These are phyloP conservation scores for Frieseomelitta varia DNA, from an alignment of 1,140 invertebrate species.

Conservation along the genomic window DNA sequence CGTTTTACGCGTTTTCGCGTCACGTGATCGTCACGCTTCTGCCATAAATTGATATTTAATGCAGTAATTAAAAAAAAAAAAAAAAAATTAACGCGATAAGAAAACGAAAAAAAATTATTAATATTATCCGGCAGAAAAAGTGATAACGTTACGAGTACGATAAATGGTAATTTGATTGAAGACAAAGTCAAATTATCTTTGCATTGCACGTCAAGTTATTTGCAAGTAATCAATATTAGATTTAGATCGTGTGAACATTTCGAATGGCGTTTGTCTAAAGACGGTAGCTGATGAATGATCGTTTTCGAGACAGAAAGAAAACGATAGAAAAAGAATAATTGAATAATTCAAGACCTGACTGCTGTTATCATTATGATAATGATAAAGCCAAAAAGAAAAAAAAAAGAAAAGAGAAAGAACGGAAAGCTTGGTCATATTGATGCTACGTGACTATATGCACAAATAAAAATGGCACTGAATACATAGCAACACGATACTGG, in stretches of 20 bases:
- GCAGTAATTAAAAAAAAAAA: too few species aligned
- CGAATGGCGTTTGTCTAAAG: not conserved
- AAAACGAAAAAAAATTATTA: not conserved
- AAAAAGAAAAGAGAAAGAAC: not conserved
- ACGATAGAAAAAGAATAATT: not conserved
- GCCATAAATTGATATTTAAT: not conserved
- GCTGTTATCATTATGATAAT: constrained; percentile 2
- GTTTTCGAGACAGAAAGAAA: not conserved
- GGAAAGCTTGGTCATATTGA: not conserved
- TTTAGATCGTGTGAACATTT: not conserved
- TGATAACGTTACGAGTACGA: not conserved
- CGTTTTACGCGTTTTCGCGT: not conserved
- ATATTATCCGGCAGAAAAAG: not conserved
- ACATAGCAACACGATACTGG: not conserved
- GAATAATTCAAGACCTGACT: constrained; percentile 10
- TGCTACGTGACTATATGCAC: constrained; percentile 30
- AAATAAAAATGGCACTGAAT: constrained; percentile 24
- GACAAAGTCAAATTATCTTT: too few species aligned
- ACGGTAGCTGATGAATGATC: too few species aligned
- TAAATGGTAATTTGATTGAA: not conserved
- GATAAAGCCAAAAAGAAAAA: not conserved
- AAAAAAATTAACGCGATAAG: not conserved
- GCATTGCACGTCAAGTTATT: not conserved
- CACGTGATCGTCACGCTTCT: not conserved
- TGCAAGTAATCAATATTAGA: not conserved